phyloP scores from a whole-genome alignment of 2,888 invertebrate genomes.

The Archips xylosteana region DNA sequence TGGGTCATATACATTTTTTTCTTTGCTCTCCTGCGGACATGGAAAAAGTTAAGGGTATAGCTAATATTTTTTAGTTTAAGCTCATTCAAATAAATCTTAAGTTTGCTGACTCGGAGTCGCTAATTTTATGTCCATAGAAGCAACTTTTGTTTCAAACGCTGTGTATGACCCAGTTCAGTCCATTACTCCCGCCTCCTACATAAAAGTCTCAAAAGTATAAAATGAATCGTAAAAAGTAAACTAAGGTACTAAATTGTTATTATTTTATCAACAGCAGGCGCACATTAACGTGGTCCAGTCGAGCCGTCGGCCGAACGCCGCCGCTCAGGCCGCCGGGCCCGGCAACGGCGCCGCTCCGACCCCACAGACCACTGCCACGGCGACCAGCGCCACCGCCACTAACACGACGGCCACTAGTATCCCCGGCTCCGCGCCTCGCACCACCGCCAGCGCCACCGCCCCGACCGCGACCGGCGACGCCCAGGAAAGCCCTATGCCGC shows the following conservation, averaged over 20 bases:
- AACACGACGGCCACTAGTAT: slow-evolving; percentile 3
- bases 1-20: too few relatives aligned
- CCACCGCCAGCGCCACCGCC: slow-evolving; percentile 31
- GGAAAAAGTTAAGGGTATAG: too few relatives aligned
- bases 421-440: slow-evolving; percentile 28
- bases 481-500: slow-evolving; percentile 5
- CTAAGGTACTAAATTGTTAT: background rate
- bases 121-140: too few relatives aligned
- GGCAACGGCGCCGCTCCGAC: slow-evolving; percentile 36
- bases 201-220: too few relatives aligned
- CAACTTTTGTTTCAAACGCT: too few relatives aligned
- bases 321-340: slow-evolving; percentile 29
- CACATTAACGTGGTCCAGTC: slow-evolving; percentile 69
- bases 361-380: slow-evolving; percentile 20
- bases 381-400: slow-evolving; percentile 10
- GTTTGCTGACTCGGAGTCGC: too few relatives aligned
- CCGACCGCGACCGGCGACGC: background rate
- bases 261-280: slow-evolving; percentile 52
- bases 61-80: too few relatives aligned
- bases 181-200: too few relatives aligned
- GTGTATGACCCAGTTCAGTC: too few relatives aligned
- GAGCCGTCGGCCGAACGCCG: slow-evolving; percentile 45
- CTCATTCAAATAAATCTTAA: too few relatives aligned
- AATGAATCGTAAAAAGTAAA: too few relatives aligned
- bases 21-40: too few relatives aligned